Base-by-base conservation (phyloP, 2,113 vertebrate species). In the Helogale parvula region DNA sequence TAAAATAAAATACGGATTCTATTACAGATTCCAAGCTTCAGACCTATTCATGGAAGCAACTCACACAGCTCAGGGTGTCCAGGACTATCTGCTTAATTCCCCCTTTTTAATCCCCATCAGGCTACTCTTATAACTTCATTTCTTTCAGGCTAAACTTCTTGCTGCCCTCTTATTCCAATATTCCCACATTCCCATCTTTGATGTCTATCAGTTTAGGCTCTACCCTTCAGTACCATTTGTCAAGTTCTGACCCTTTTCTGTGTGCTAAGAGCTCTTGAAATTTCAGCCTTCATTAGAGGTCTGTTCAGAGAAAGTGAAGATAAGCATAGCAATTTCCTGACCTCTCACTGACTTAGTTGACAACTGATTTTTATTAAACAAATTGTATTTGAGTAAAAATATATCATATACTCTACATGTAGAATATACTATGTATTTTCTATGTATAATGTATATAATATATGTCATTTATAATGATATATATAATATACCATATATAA, bases 241-340 rank as follows among this genome's bases (percentile, higher is more conserved):
- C 25, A 57, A 65, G 7, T 87, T 80, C 35, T 77, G 65, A 45
- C 0, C 54, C 25, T 19, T 74, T 92, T 68, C 79, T 90, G 7
- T 47, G 60, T 31, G 19, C 50, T 33, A 84, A 94, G 65, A 91
- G 35, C 21, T 94, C 66, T 95, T 94, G 35, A 94, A 92, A 96
- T 93, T 79, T 80, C 77, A 88, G 11, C 19, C 76, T 65, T 76
- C 47, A 31, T 90, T 93, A 52, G 29, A 79, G 16, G 1, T 76
- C 25, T 76, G 83, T 81, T 38, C 47, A 95, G 69, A 76, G 66
- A 74, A 84, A 72, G 13, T 68, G 69, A 85, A 91, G 96, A 87
- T 72, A 96, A 87, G 33, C 8, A 88, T 35, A 77, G 41, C 66
- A 76, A 94, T 93, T 93, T 16, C 50, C 92, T 66, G 63, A 86